Evolutionary conservation across 2,888 invertebrate genomes (phyloP).

Genomic region (Amiota communis): DNA sequence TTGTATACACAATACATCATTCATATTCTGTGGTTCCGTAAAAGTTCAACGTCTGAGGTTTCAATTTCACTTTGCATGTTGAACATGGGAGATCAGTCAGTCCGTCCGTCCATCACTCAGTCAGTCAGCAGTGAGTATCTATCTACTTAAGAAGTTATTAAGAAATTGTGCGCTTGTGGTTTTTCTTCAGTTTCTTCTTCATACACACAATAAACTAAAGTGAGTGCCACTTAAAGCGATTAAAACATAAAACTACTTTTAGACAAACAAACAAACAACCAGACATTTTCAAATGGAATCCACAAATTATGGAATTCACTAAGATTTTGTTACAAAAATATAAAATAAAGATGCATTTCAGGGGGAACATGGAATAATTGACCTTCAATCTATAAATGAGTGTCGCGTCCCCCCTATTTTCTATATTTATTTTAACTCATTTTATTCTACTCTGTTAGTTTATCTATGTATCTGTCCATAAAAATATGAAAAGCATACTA

Average conservation of each 20-base stretch:
- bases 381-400: neutral
- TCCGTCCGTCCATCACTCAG: too few relatives aligned
- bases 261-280: too few relatives aligned
- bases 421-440: too few relatives aligned
- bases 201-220: constrained; percentile 35
- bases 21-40: neutral
- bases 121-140: too few relatives aligned
- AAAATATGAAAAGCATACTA: neutral
- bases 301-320: too few relatives aligned
- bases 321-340: neutral
- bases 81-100: neutral
- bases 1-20: too few relatives aligned
- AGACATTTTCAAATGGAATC: too few relatives aligned
- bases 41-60: constrained; percentile 48
- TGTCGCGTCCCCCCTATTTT: neutral
- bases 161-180: neutral
- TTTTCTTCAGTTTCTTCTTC: neutral
- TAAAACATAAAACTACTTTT: neutral
- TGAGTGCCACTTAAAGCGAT: constrained; percentile 23
- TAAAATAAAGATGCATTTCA: neutral
- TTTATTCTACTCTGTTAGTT: neutral
- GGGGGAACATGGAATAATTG: neutral
- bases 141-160: neutral
- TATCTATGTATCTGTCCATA: neutral
- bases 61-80: constrained; percentile 43